phyloP scores from a whole-genome alignment of 2,113 vertebrate species.

The Urocolius indicus region DNA sequence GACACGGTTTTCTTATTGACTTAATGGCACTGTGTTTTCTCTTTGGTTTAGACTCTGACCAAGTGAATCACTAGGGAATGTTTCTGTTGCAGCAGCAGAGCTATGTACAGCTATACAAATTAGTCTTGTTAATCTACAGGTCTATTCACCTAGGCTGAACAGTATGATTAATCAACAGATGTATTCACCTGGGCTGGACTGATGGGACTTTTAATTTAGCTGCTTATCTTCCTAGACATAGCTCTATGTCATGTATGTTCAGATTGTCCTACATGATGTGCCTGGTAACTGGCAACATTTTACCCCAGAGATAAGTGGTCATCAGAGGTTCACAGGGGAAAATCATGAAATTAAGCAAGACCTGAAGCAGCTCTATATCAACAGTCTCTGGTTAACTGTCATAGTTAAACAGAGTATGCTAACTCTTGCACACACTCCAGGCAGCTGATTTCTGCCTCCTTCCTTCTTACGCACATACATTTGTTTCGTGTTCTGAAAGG shows the following conservation, averaged over 20 bases:
- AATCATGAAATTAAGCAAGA: background rate
- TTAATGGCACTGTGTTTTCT: background rate
- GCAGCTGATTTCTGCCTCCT: background rate
- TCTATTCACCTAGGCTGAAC: background rate
- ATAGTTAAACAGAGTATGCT: background rate
- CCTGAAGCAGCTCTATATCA: background rate
- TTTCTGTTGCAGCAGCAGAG: background rate
- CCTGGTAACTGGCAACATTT: background rate
- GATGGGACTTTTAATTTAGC: background rate
- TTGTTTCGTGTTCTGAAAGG: background rate
- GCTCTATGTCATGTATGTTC: background rate
- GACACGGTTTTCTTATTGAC: background rate
- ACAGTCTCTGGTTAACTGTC: background rate
- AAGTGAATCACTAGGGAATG: background rate
- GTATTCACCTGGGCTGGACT: background rate
- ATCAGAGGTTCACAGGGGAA: background rate
- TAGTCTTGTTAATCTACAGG: background rate
- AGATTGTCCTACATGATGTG: background rate
- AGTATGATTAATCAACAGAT: no score
- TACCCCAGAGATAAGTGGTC: background rate
- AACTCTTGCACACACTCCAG: background rate
- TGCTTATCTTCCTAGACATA: background rate
- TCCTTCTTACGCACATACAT: background rate
- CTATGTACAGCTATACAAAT: background rate
- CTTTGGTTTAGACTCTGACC: background rate